Conservation (phyloP, 2,113 vertebrate genomes). For the Peromyscus leucopus region DNA sequence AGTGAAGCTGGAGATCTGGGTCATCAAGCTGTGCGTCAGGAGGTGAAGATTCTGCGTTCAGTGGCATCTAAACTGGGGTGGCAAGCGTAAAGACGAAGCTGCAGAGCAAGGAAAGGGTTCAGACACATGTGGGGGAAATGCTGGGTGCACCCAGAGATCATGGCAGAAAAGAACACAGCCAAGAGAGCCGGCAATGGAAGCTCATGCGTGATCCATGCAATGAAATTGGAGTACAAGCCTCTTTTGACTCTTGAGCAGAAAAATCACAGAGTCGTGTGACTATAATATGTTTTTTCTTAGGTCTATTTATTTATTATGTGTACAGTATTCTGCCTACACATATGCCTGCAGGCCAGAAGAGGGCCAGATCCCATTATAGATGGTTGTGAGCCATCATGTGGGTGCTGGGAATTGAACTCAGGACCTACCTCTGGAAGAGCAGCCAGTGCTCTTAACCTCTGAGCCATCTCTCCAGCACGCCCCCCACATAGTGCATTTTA, state of each 20-base stretch:
- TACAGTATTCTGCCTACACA: too few species aligned
- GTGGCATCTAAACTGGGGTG: background rate
- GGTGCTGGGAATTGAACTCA: too few species aligned
- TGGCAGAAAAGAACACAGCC: background rate
- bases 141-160: background rate
- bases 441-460: too few species aligned
- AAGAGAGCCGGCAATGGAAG: background rate
- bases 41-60: background rate
- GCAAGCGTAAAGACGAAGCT: background rate
- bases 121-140: background rate
- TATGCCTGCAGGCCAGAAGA: too few species aligned
- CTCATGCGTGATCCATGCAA: background rate
- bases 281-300: too few species aligned
- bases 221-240: background rate
- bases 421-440: too few species aligned
- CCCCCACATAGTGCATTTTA: background rate
- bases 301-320: too few species aligned
- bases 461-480: too few species aligned
- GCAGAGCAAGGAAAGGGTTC: background rate
- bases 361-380: too few species aligned
- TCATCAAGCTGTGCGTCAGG: background rate
- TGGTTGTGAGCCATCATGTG: too few species aligned
- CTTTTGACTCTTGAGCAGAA: background rate
- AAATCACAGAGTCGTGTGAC: background rate
- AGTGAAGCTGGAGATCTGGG: background rate